Evolutionary conservation across 2,113 vertebrate genomes (phyloP).

Genomic region (Anarrhichthys ocellatus): DNA sequence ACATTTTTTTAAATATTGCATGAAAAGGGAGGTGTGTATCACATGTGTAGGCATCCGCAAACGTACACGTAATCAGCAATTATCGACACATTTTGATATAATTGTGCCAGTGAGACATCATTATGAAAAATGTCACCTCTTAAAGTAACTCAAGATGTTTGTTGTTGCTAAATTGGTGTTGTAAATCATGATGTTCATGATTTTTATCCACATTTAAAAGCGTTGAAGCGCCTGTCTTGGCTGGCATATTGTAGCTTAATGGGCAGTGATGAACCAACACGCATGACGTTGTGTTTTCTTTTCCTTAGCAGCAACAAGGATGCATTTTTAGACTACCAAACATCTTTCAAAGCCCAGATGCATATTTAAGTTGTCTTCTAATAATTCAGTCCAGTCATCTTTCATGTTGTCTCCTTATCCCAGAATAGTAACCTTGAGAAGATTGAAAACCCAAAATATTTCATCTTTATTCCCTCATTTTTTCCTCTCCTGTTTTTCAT

Average conservation of each 20-base stretch:
- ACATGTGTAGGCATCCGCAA: not conserved
- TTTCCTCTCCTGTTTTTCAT: not conserved
- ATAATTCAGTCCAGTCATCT: not conserved
- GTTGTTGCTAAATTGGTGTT: not conserved
- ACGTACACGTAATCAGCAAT: not conserved
- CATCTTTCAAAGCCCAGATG: not conserved
- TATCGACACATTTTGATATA: not conserved
- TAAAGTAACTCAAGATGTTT: not conserved
- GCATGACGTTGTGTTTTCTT: not conserved
- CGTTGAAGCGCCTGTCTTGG: not conserved
- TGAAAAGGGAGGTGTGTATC: not conserved
- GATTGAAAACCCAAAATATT: not conserved
- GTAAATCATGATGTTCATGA: not conserved
- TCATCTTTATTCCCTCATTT: not conserved
- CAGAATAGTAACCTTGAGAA: not conserved
- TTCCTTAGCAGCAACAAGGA: not conserved
- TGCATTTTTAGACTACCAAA: not conserved
- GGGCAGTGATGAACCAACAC: not conserved
- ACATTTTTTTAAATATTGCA: slow-evolving; percentile 3
- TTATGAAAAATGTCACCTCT: slow-evolving; percentile 11
- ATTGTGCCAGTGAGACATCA: not conserved
- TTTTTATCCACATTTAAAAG: not conserved
- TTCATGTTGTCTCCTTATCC: not conserved
- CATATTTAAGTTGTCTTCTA: not conserved
- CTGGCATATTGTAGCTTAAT: not conserved